These are phyloP conservation scores for Lasioglossum oenotherae DNA, from an alignment of 2,888 invertebrate genomes.

Conservation along the genomic window DNA sequence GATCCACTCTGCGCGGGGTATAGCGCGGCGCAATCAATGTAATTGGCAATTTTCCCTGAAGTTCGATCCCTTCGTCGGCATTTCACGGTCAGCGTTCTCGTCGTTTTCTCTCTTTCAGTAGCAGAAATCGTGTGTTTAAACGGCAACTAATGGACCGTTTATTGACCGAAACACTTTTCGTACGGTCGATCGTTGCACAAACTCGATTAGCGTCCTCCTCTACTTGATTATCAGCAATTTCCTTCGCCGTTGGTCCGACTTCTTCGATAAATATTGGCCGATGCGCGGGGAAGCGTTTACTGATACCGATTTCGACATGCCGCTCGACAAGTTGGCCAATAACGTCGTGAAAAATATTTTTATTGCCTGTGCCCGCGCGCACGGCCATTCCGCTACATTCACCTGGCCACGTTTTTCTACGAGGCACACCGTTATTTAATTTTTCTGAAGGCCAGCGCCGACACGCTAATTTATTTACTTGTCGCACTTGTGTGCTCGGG, in stretches of 20 bases:
- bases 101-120: constrained; percentile 55
- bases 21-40: constrained; percentile 59
- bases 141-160: constrained; percentile 69
- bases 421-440: background rate
- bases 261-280: constrained; percentile 28
- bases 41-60: constrained; percentile 69
- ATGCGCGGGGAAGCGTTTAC: background rate
- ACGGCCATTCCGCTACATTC: background rate
- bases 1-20: background rate
- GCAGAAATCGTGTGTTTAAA: constrained; percentile 67
- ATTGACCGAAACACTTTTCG: constrained; percentile 69
- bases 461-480: background rate
- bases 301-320: background rate
- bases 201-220: constrained; percentile 64
- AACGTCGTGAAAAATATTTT: background rate
- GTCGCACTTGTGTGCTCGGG: background rate
- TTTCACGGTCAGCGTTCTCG: constrained; percentile 57
- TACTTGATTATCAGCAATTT: constrained; percentile 62
- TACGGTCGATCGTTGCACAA: constrained; percentile 58
- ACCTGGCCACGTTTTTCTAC: background rate
- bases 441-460: background rate
- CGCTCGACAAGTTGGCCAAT: background rate
- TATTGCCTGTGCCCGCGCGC: no score
- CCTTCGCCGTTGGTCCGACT: constrained; percentile 30
- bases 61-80: constrained; percentile 61